Evolutionary conservation across 2,888 invertebrate species (phyloP).

Genomic region (Drosophila kanekoi): DNA sequence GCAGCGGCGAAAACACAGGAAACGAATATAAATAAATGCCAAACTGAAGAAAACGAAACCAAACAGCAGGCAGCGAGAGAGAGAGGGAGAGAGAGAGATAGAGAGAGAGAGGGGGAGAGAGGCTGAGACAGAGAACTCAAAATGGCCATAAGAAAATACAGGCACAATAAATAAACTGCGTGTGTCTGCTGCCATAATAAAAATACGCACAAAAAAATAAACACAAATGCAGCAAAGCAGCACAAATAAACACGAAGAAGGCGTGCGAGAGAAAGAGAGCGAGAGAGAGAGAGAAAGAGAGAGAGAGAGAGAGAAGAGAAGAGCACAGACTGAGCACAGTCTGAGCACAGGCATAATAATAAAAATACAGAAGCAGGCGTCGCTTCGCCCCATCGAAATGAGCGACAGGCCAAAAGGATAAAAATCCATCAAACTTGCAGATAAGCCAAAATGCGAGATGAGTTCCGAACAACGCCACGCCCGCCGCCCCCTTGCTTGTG

Average conservation of each 20-base stretch:
- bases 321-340: neutral
- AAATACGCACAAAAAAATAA: constrained; percentile 37
- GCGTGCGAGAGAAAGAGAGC: neutral
- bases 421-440: constrained; percentile 80
- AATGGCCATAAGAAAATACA: constrained; percentile 32
- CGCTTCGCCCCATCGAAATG: neutral
- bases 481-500: neutral
- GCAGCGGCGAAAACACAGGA: constrained; percentile 46
- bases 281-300: neutral
- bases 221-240: constrained; percentile 47
- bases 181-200: constrained; percentile 71
- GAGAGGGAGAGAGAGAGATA: constrained; percentile 3
- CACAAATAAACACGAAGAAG: constrained; percentile 33
- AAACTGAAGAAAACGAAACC: constrained; percentile 28
- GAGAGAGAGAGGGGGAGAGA: constrained; percentile 1
- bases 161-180: constrained; percentile 73
- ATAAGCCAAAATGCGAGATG: constrained; percentile 72
- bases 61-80: neutral
- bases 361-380: constrained; percentile 51
- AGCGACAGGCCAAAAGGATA: constrained; percentile 64
- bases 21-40: constrained; percentile 72
- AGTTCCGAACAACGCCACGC: constrained; percentile 35
- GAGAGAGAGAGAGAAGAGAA: neutral
- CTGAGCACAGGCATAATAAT: constrained; percentile 39
- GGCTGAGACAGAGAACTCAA: constrained; percentile 5